Conservation (phyloP, 2,888 invertebrate genomes). For the Synanthedon andrenaeformis region DNA sequence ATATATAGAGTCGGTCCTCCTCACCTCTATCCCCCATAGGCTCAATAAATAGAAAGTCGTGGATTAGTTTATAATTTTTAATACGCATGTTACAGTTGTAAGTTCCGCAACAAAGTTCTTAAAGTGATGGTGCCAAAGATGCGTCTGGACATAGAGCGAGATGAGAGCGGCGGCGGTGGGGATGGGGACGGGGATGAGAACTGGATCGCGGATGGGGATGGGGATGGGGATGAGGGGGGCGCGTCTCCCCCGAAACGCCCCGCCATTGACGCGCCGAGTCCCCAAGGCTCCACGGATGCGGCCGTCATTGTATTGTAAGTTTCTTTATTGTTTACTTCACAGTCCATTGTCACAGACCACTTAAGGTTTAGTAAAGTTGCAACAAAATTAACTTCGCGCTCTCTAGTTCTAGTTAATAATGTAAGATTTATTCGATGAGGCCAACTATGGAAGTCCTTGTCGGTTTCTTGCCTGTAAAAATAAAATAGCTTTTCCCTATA, state of each 20-base stretch:
- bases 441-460: too few relatives aligned
- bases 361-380: too few relatives aligned
- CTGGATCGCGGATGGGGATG: conserved; percentile 6
- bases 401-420: too few relatives aligned
- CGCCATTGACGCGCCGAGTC: conserved; percentile 43
- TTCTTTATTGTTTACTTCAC: neutral
- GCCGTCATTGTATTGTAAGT: conserved; percentile 48
- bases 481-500: too few relatives aligned
- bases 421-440: too few relatives aligned
- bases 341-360: neutral
- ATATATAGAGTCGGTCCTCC: too few relatives aligned
- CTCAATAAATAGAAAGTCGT: too few relatives aligned
- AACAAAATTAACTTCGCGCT: too few relatives aligned
- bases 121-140: conserved; percentile 55
- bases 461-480: too few relatives aligned
- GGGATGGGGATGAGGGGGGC: conserved; percentile 5
- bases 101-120: conserved; percentile 26
- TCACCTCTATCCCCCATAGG: too few relatives aligned
- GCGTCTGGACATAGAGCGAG: conserved; percentile 22
- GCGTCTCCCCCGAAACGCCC: neutral
- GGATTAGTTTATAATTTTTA: too few relatives aligned
- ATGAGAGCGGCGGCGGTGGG: conserved; percentile 5
- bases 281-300: conserved; percentile 49
- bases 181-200: neutral
- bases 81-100: neutral